Evolutionary conservation across 2,797 vertebrate genomes (phyloP).

Genomic region (Perdix hodgsoniae): DNA sequence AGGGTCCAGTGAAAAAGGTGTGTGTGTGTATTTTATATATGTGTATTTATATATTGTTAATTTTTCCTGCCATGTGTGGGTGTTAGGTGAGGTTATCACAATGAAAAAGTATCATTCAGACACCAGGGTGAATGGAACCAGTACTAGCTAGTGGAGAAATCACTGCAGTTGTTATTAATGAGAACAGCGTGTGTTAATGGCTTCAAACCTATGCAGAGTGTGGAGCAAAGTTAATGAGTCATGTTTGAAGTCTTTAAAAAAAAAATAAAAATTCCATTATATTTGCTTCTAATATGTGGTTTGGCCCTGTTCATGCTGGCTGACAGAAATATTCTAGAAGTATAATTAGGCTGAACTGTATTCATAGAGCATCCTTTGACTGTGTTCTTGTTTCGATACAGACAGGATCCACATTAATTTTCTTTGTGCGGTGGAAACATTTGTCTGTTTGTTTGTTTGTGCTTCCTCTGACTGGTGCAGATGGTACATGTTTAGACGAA

Average conservation of each 20-base stretch:
- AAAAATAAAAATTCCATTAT: neutral
- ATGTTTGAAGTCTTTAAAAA: neutral
- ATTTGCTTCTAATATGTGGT: neutral
- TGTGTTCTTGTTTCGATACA: neutral
- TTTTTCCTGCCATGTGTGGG: neutral
- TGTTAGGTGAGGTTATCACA: neutral
- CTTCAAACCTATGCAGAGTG: neutral
- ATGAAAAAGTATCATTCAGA: neutral
- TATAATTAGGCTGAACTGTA: neutral
- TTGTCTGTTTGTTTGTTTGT: neutral
- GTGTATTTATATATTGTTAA: neutral
- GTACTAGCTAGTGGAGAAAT: neutral
- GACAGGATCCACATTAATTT: neutral
- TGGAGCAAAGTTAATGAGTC: neutral
- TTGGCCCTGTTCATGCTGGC: neutral
- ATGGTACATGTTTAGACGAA: neutral
- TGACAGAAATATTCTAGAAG: neutral
- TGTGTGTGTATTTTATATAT: neutral
- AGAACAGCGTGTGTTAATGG: neutral
- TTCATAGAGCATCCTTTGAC: neutral
- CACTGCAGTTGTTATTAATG: neutral
- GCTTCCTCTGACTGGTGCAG: neutral
- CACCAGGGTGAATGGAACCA: neutral
- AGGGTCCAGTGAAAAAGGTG: slow-evolving; percentile 69
- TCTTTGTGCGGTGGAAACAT: neutral